Evolutionary conservation across 2,888 invertebrate genomes (phyloP).

Genomic region (Melinaea marsaeus): DNA sequence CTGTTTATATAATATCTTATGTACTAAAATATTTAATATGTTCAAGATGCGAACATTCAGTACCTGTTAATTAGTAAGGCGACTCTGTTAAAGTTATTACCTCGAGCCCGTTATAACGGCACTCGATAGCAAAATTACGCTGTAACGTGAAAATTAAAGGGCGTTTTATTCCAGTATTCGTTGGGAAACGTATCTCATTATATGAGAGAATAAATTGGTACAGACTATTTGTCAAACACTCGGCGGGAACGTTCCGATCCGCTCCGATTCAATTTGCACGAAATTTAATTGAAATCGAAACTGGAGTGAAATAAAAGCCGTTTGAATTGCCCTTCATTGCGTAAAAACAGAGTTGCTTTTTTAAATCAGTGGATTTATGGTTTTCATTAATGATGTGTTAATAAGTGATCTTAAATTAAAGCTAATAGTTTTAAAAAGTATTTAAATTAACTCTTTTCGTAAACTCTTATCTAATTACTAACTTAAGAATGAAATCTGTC

Average conservation of each 20-base stretch:
- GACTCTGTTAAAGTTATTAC: slow-evolving; percentile 30
- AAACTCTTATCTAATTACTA: too few species aligned
- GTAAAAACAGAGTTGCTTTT: slow-evolving; percentile 19
- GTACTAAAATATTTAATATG: neutral
- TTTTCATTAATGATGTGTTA: slow-evolving; percentile 6
- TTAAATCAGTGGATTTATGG: slow-evolving; percentile 12
- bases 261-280: slow-evolving; percentile 66
- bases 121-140: slow-evolving; percentile 43
- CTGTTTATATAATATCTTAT: neutral
- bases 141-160: slow-evolving; percentile 59
- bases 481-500: too few species aligned
- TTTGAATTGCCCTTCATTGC: slow-evolving; percentile 52
- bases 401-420: too few species aligned
- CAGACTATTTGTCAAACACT: slow-evolving; percentile 74
- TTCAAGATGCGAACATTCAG: slow-evolving; percentile 7
- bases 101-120: slow-evolving; percentile 29
- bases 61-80: slow-evolving; percentile 29
- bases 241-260: slow-evolving; percentile 58
- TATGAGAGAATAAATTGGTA: slow-evolving; percentile 67
- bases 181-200: slow-evolving; percentile 69
- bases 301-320: slow-evolving; percentile 61
- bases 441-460: too few species aligned
- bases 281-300: slow-evolving; percentile 73
- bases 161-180: slow-evolving; percentile 58
- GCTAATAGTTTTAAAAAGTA: too few species aligned